These are phyloP conservation scores for Cossypha polioptera DNA, from an alignment of 2,797 vertebrate species.

Conservation along the genomic window DNA sequence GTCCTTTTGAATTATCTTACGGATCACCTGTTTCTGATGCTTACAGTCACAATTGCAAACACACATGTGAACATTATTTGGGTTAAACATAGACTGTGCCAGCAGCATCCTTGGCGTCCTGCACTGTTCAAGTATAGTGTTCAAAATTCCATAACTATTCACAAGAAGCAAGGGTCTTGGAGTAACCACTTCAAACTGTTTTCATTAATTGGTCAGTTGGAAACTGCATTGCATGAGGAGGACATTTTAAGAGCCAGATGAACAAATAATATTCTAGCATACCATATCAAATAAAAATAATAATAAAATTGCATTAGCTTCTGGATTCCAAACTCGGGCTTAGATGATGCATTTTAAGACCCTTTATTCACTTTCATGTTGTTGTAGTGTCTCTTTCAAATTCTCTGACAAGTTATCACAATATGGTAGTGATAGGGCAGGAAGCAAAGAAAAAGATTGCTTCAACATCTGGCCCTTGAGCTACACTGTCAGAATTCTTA, in stretches of 20 bases:
- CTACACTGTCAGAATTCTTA: background rate
- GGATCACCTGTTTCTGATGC: background rate
- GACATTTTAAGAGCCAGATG: background rate
- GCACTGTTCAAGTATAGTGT: background rate
- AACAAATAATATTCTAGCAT: background rate
- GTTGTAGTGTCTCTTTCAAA: background rate
- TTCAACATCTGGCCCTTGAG: background rate
- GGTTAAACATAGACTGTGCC: background rate
- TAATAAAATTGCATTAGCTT: background rate
- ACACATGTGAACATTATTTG: background rate
- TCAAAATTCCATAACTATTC: background rate
- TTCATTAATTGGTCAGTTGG: background rate
- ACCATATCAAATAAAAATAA: fast-evolving
- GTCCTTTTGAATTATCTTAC: background rate
- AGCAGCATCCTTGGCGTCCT: background rate
- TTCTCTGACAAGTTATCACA: background rate
- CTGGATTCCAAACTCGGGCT: background rate
- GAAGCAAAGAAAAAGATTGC: background rate
- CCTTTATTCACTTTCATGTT: conserved; percentile 19
- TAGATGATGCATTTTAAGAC: background rate
- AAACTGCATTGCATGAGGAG: background rate
- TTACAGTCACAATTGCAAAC: background rate
- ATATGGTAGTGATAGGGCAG: background rate
- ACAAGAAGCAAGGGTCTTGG: background rate
- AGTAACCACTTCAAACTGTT: background rate